These are phyloP conservation scores for Glossophaga mutica DNA, from an alignment of 2,797 vertebrate species.

Conservation along the genomic window DNA sequence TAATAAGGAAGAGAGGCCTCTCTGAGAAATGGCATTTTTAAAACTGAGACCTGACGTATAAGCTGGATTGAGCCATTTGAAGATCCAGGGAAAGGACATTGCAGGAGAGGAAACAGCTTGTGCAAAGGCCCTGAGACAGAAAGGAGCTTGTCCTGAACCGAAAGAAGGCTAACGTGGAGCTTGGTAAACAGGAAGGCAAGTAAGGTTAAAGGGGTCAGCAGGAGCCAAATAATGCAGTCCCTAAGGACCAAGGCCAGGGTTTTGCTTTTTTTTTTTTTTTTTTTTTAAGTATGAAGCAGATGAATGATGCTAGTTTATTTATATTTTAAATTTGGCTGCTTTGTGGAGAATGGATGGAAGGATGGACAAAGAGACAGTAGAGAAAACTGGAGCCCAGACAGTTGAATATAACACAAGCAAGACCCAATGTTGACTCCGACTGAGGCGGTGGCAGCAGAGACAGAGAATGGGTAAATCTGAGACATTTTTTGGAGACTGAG, in stretches of 20 bases:
- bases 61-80: neutral
- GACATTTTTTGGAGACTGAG: neutral
- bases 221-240: neutral
- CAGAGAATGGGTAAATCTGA: neutral
- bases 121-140: constrained; percentile 30
- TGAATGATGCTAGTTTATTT: neutral
- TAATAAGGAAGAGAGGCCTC: neutral
- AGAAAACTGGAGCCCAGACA: neutral
- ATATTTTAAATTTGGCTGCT: neutral
- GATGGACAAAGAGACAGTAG: neutral
- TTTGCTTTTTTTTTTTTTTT: neutral
- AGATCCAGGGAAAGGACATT: neutral
- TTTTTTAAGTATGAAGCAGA: neutral
- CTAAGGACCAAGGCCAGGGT: neutral
- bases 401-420: neutral
- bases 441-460: neutral
- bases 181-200: neutral
- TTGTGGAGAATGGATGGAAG: neutral
- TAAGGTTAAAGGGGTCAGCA: neutral
- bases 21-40: neutral
- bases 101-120: neutral
- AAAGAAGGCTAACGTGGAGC: neutral
- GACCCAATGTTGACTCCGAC: neutral
- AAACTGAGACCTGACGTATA: neutral
- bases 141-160: neutral